Base-by-base conservation (phyloP, 2,113 vertebrate species). In the Esox niger region DNA sequence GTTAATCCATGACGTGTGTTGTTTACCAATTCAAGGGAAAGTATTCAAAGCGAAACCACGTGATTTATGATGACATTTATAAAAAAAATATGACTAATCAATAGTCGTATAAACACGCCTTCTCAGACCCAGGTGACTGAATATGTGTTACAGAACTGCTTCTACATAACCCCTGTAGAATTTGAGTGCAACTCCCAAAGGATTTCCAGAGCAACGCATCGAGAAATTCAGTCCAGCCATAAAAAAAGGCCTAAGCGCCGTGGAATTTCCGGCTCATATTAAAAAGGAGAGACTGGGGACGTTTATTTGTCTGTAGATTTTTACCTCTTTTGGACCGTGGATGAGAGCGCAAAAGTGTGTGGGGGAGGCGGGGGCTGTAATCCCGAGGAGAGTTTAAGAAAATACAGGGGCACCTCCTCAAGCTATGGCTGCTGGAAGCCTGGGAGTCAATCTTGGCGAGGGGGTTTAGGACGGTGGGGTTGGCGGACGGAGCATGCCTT, bases 381-480 rank as follows among this genome's bases (percentile, higher is more conserved):
- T 68, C 58, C 62, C 62, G 78, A 64, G 66, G 74, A 11, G 13
- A 74, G 77, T 69, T 71, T 74, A 76, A 79, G 13, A 76, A 76
- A 74, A 74, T 65, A 79, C 23, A 1, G 70, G 78, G 80, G 80
- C 21, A 61, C 35, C 17, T 46, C 38, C 25, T 49, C 9, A 9
- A 47, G 43, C 25, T 43, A 15, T 86, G 82, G 84, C 86, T 84
- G 66, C 73, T 26, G 56, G 76, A 68, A 75, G 69, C 15, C 75
- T 76, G 60, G 38, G 77, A 76, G n/a, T n/a, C n/a, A n/a, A n/a
- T n/a, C 49, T 66, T 82, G 84, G 84, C 84, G 83, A 82, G 84
- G 82, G 67, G 77, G 77, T 56, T 62, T 65, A 64, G 65, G 68
- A 59, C 68, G 2, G 2, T 57, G 43, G 77, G 66, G 66, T 31